Percentiles rank a stretch among this genome's conserved stretches.
phyloP scores from a whole-genome alignment of 2,113 vertebrate genomes.

The Protobothrops flavoviridis region DNA sequence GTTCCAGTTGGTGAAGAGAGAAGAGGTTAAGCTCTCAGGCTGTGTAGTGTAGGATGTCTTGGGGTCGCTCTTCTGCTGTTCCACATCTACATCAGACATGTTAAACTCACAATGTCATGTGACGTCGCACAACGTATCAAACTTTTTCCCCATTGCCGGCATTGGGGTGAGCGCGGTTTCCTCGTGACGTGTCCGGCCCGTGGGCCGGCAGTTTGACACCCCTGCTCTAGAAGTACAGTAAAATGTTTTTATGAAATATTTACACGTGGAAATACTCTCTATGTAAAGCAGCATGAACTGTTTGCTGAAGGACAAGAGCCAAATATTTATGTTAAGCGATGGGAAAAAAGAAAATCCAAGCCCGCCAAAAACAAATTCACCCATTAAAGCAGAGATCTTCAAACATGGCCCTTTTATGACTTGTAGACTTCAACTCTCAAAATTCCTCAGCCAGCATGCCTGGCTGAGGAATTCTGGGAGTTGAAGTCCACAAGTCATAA shows the following conservation, averaged over 20 bases:
- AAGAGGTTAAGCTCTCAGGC: neutral
- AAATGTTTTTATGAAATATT: neutral
- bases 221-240: neutral
- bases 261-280: neutral
- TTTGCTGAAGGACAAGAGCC: neutral
- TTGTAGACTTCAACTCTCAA: too few species aligned
- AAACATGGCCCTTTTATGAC: too few species aligned
- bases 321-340: neutral
- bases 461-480: too few species aligned
- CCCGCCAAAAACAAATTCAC: neutral
- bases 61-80: neutral
- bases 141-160: too few species aligned
- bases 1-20: neutral
- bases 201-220: too few species aligned
- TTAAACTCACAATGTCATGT: too few species aligned
- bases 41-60: neutral
- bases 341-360: neutral
- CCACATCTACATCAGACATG: neutral
- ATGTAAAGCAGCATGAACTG: neutral
- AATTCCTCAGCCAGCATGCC: too few species aligned
- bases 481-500: too few species aligned
- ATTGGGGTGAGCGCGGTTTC: too few species aligned
- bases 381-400: too few species aligned
- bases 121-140: accelerated
- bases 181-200: too few species aligned